Conservation (phyloP, 2,113 vertebrate species). For the Percina caprodes region DNA sequence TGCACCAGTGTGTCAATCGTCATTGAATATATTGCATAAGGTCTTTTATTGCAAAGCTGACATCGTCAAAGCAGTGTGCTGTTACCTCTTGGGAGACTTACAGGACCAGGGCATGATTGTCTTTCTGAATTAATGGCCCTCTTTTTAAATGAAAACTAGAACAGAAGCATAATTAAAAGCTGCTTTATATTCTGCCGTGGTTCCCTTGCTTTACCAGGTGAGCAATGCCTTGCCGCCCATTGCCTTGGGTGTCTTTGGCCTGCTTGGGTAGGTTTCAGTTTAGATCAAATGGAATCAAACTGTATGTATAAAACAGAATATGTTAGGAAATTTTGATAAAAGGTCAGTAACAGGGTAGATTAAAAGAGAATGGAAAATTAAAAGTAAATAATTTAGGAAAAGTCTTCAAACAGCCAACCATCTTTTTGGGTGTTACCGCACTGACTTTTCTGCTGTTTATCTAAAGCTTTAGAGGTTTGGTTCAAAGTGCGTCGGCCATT, state of each 20-base stretch:
- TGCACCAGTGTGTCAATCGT: slow-evolving; percentile 40
- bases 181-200: slow-evolving; percentile 58
- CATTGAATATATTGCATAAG: slow-evolving; percentile 50
- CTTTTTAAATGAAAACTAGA: slow-evolving; percentile 71
- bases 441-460: neutral
- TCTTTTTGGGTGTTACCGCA: neutral
- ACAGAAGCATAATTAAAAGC: slow-evolving; percentile 76
- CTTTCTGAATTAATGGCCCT: slow-evolving; percentile 76
- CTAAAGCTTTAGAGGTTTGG: slow-evolving; percentile 9
- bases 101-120: slow-evolving; percentile 63
- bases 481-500: neutral
- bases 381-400: neutral
- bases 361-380: neutral
- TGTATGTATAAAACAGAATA: neutral
- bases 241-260: slow-evolving; percentile 27
- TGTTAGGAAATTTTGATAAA: neutral
- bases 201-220: slow-evolving; percentile 58
- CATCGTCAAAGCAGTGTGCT: slow-evolving; percentile 67
- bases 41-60: slow-evolving; percentile 67
- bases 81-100: slow-evolving; percentile 68
- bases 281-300: slow-evolving; percentile 7
- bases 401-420: neutral
- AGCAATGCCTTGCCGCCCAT: slow-evolving; percentile 25
- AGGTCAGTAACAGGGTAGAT: neutral
- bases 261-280: slow-evolving; percentile 27